A percentile compares a stretch with the other conserved stretches of the same genome.
phyloP scores from a whole-genome alignment of 2,797 vertebrate genomes.

The Characodon lateralis region DNA sequence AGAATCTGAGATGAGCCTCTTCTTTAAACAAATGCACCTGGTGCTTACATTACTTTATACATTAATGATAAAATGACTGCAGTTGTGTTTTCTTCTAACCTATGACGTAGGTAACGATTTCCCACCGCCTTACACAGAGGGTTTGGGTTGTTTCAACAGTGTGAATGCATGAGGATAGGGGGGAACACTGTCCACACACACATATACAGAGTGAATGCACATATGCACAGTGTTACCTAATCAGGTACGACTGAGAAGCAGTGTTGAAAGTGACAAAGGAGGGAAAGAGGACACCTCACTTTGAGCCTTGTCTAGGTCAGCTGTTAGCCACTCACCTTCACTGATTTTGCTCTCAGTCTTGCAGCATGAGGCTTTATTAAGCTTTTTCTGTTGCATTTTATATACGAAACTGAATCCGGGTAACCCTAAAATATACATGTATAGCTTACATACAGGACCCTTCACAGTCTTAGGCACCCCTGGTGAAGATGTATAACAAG shows the following conservation, averaged over 20 bases:
- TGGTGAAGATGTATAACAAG: no score
- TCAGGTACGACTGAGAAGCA: slow-evolving; percentile 55
- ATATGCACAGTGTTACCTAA: slow-evolving; percentile 42
- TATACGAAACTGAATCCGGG: background rate
- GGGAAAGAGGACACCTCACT: slow-evolving; percentile 52
- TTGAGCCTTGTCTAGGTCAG: slow-evolving; percentile 30
- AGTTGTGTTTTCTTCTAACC: background rate
- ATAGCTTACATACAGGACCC: no score
- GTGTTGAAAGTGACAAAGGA: slow-evolving; percentile 57
- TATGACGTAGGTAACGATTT: background rate
- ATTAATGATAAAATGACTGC: background rate
- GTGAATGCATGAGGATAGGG: slow-evolving; percentile 17
- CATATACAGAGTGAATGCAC: slow-evolving; percentile 27
- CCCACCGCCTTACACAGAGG: slow-evolving; percentile 30
- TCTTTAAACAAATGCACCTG: slow-evolving; percentile 28
- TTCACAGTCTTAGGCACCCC: no score
- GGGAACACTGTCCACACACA: slow-evolving; percentile 28
- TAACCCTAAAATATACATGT: no score
- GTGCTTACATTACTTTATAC: slow-evolving; percentile 6
- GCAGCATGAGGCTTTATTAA: background rate
- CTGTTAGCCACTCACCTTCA: slow-evolving; percentile 21
- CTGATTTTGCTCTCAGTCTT: slow-evolving; percentile 1
- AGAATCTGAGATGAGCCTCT: slow-evolving; percentile 18
- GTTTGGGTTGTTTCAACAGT: slow-evolving; percentile 38
- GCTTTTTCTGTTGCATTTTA: background rate